Evolutionary conservation across 2,113 vertebrate genomes (phyloP).

Genomic region (Tichodroma muraria): DNA sequence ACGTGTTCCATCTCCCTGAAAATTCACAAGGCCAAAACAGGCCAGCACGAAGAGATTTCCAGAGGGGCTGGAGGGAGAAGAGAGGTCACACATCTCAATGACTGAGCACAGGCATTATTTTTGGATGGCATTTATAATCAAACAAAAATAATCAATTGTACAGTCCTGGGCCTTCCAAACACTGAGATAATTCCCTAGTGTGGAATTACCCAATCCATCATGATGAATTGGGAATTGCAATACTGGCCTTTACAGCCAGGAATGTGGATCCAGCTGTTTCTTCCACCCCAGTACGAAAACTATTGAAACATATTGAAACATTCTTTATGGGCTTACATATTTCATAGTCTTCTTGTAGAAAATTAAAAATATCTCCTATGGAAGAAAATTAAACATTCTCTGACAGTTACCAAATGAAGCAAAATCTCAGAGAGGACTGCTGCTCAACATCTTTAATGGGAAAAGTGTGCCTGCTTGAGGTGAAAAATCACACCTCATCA

Average conservation of each 20-base stretch:
- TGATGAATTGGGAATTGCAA: neutral
- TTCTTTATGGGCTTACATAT: neutral
- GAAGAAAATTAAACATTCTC: neutral
- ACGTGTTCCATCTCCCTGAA: neutral
- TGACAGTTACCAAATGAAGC: neutral
- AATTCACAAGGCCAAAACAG: neutral
- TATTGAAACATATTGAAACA: neutral
- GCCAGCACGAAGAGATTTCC: neutral
- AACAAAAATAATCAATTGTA: constrained; percentile 50
- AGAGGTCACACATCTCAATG: neutral
- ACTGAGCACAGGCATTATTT: neutral
- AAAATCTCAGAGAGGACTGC: neutral
- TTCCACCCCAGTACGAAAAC: neutral
- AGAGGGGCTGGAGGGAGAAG: neutral
- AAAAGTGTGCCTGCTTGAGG: neutral
- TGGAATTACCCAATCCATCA: constrained; percentile 44
- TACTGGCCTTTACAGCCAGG: neutral
- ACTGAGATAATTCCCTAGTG: constrained; percentile 21
- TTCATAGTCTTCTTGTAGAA: constrained; percentile 9
- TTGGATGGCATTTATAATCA: constrained; percentile 22
- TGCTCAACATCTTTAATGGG: neutral
- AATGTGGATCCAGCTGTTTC: constrained; percentile 48
- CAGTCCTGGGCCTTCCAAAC: neutral
- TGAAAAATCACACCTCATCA: neutral
- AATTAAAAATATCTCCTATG: neutral